Evolutionary conservation across 2,113 vertebrate genomes (phyloP).

Genomic region (Alosa alosa): DNA sequence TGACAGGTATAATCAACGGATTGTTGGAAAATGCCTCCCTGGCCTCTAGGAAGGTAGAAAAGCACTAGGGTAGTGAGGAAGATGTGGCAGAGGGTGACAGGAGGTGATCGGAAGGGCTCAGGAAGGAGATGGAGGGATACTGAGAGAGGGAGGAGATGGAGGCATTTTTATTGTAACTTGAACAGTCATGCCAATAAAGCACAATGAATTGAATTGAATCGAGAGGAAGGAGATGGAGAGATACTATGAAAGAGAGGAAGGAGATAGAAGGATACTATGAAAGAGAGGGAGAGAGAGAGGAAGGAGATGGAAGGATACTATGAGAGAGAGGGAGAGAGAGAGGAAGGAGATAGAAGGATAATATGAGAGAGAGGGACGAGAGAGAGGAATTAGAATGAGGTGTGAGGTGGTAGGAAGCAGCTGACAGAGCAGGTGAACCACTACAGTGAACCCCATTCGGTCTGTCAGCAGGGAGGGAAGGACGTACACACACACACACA

Average conservation of each 20-base stretch:
- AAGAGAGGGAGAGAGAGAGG: background rate
- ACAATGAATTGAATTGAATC: too few relatives aligned
- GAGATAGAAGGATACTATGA: background rate
- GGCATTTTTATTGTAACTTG: background rate
- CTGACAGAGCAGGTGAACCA: conserved; percentile 3
- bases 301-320: background rate
- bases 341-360: background rate
- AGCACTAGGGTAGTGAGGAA: too few relatives aligned
- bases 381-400: background rate
- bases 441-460: background rate
- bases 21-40: background rate
- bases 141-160: background rate
- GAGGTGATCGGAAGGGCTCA: background rate
- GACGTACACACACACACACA: background rate
- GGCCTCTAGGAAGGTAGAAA: background rate
- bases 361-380: background rate
- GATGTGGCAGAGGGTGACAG: background rate
- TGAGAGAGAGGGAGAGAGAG: background rate
- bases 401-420: background rate
- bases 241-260: too few relatives aligned
- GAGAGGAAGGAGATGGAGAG: background rate
- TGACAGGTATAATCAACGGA: background rate
- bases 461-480: background rate
- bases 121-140: too few relatives aligned
- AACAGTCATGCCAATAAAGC: too few relatives aligned